phyloP scores from a whole-genome alignment of 2,113 vertebrate species.

The Gasterosteus nipponicus region DNA sequence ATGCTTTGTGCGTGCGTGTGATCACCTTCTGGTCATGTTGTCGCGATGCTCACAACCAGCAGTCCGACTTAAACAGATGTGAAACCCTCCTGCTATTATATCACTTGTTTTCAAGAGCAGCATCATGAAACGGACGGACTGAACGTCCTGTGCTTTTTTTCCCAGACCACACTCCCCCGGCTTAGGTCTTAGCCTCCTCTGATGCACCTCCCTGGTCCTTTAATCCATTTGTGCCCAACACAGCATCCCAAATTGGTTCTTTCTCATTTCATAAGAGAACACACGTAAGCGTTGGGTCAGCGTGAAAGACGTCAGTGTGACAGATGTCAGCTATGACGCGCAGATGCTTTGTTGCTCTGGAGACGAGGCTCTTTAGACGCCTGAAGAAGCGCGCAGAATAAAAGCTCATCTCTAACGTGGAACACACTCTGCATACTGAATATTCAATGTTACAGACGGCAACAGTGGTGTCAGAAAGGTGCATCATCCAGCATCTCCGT shows the following conservation, averaged over 20 bases:
- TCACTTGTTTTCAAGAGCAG: not conserved
- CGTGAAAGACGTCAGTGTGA: not conserved
- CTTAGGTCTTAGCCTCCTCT: not conserved
- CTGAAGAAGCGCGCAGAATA: not conserved
- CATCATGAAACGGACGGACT: not conserved
- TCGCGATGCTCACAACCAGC: not conserved
- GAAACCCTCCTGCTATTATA: not conserved
- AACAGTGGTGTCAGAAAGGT: too few species aligned
- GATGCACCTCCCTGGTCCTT: not conserved
- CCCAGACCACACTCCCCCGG: not conserved
- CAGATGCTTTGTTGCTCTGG: not conserved
- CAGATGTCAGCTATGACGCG: not conserved
- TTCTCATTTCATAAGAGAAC: not conserved
- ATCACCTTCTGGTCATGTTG: slow-evolving; percentile 18
- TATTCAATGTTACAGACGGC: not conserved
- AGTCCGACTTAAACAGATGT: slow-evolving; percentile 18
- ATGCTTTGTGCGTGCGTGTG: not conserved
- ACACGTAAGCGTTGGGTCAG: not conserved
- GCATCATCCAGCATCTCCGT: not conserved
- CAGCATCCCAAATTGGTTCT: not conserved
- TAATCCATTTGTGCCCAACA: not conserved
- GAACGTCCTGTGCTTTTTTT: not conserved
- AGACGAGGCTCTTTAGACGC: not conserved
- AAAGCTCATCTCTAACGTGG: not conserved
- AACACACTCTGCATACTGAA: not conserved